Conservation (phyloP, 2,888 invertebrate species). For the Parascotia fuliginaria region DNA sequence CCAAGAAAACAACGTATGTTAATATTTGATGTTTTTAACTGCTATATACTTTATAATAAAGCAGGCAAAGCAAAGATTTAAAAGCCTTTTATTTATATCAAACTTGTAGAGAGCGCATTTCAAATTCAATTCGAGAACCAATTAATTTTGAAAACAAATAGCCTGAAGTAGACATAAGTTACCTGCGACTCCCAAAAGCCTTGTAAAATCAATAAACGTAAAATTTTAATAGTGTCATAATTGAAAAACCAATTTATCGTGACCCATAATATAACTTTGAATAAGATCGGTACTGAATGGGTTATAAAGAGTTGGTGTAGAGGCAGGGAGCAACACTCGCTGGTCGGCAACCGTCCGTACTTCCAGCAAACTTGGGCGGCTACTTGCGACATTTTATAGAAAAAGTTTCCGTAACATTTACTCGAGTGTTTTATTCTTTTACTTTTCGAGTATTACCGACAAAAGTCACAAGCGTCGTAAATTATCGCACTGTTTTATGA, state of each 20-base stretch:
- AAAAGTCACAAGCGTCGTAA: conserved; percentile 28
- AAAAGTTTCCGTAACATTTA: conserved; percentile 39
- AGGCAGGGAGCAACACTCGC: conserved; percentile 22
- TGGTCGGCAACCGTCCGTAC: conserved; percentile 29
- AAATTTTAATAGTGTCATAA: conserved; percentile 43
- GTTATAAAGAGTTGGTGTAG: conserved; percentile 19
- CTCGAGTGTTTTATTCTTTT: conserved; percentile 40
- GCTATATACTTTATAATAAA: too few relatives aligned
- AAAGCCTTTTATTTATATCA: too few relatives aligned
- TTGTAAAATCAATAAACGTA: conserved; percentile 43
- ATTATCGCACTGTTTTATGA: conserved; percentile 24
- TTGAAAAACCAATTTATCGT: conserved; percentile 31
- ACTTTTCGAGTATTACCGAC: conserved; percentile 27
- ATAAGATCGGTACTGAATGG: conserved; percentile 17
- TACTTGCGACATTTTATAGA: conserved; percentile 42
- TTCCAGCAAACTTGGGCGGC: conserved; percentile 34
- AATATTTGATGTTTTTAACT: too few relatives aligned
- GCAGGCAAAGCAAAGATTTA: too few relatives aligned
- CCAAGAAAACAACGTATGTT: too few relatives aligned
- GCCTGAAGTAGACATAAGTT: conserved; percentile 11
- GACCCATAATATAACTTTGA: conserved; percentile 25
- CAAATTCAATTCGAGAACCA: conserved; percentile 1
- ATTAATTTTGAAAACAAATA: conserved; percentile 14
- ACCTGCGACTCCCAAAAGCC: conserved; percentile 25
- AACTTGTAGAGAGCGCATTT: background rate